Percentiles rank a stretch among this genome's conserved stretches.
Evolutionary conservation across 2,113 vertebrate species (phyloP).

Genomic region (Elaphurus davidianus): DNA sequence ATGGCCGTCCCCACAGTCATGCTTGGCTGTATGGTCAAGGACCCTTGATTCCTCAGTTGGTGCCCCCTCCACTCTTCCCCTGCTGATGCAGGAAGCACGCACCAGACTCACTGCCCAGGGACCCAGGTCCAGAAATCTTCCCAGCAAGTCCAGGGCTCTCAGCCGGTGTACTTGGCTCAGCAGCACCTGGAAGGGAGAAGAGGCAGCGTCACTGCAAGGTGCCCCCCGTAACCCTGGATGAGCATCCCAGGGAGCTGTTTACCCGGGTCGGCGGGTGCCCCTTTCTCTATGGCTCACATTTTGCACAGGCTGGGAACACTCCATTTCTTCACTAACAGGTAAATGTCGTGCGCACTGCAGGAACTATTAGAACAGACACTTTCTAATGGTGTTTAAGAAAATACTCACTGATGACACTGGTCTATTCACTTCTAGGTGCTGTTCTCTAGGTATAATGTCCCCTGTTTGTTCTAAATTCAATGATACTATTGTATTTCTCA

Average conservation of each 20-base stretch:
- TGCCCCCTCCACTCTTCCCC: background rate
- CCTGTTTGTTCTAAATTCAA: background rate
- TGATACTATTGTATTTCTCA: accelerated
- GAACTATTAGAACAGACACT: background rate
- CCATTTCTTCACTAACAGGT: background rate
- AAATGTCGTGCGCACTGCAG: accelerated
- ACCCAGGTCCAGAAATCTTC: slow-evolving; percentile 95
- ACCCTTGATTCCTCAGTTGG: background rate
- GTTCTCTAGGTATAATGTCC: background rate
- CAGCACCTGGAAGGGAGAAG: slow-evolving; percentile 88
- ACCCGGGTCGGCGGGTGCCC: background rate
- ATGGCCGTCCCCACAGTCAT: background rate
- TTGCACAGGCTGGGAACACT: background rate
- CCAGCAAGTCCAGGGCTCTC: slow-evolving; percentile 93
- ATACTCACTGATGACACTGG: background rate
- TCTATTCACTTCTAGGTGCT: background rate
- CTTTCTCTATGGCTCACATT: background rate
- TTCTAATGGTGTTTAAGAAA: background rate
- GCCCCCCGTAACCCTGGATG: background rate
- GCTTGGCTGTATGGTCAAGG: background rate
- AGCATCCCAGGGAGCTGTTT: background rate
- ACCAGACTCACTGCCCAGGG: slow-evolving; percentile 99
- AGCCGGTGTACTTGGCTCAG: slow-evolving; percentile 97
- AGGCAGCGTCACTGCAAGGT: background rate
- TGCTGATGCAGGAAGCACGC: slow-evolving; percentile 51